phyloP scores from a whole-genome alignment of 2,888 invertebrate species.

The Drosophila conformis region DNA sequence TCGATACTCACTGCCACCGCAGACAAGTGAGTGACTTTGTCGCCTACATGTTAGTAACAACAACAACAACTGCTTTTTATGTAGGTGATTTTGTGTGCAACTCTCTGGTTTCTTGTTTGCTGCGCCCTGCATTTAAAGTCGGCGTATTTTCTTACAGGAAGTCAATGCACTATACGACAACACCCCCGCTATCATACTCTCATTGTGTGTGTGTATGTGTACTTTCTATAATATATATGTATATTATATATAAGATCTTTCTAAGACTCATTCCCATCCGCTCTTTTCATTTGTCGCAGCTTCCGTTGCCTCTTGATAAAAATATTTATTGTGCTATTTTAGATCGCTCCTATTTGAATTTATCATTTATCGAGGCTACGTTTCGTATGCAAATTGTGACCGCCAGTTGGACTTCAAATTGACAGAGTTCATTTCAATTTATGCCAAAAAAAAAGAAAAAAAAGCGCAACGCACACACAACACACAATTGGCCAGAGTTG shows the following conservation, averaged over 20 bases:
- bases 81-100: constrained; percentile 63
- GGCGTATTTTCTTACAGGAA: constrained; percentile 58
- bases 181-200: neutral
- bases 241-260: constrained; percentile 13
- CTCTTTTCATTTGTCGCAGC: constrained; percentile 25
- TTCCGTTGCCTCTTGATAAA: constrained; percentile 54
- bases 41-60: constrained; percentile 38
- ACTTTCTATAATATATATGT: constrained; percentile 20
- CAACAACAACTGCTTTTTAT: constrained; percentile 27
- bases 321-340: constrained; percentile 6
- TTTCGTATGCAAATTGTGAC: constrained; percentile 53
- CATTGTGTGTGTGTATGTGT: constrained; percentile 19
- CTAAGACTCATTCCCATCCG: constrained; percentile 20
- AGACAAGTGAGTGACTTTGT: constrained; percentile 53
- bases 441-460: constrained; percentile 50
- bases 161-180: constrained; percentile 54
- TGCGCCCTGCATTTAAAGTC: constrained; percentile 17
- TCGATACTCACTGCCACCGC: constrained; percentile 55
- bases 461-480: constrained; percentile 2
- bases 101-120: constrained; percentile 36
- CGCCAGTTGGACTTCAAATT: constrained; percentile 44
- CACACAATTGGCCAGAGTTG: neutral
- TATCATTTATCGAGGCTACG: constrained; percentile 14
- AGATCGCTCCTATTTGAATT: constrained; percentile 7
- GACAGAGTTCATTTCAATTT: constrained; percentile 76